Conservation (phyloP, 1,140 invertebrate genomes). For the Maconellicoccus hirsutus region DNA sequence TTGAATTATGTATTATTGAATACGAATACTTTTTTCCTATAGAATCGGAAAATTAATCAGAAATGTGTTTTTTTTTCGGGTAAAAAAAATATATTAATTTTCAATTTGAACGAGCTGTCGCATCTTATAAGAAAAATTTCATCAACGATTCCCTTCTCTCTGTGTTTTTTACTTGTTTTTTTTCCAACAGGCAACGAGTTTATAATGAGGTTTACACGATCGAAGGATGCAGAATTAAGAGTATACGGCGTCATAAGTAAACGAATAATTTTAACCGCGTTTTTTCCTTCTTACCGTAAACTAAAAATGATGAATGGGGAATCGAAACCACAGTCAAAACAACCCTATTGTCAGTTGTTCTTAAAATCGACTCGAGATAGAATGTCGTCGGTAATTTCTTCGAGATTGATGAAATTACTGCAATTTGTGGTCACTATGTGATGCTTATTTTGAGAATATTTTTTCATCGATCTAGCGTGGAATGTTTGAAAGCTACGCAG, state of each 20-base stretch:
- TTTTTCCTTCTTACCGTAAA: conserved; percentile 2
- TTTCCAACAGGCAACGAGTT: not conserved
- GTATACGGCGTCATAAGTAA: not conserved
- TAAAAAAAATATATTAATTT: not conserved
- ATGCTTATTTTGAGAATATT: too few species aligned
- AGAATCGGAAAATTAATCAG: not conserved
- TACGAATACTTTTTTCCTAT: not conserved
- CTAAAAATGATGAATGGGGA: not conserved
- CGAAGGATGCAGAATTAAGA: not conserved
- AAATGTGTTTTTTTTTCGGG: not conserved
- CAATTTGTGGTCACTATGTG: too few species aligned
- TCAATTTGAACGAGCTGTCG: not conserved
- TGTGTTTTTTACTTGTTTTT: not conserved
- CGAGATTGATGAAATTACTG: too few species aligned
- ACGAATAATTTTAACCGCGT: not conserved
- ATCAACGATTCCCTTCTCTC: not conserved
- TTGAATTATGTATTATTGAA: not conserved
- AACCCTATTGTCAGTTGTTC: conserved; percentile 3
- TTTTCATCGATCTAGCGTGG: too few species aligned
- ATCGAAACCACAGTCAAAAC: not conserved
- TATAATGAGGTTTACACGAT: not conserved
- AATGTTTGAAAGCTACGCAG: too few species aligned
- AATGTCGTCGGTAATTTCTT: not conserved
- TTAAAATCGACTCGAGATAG: not conserved
- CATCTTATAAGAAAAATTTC: not conserved